Evolutionary conservation across 2,888 invertebrate species (phyloP).

Genomic region (Eucera pruinosa): DNA sequence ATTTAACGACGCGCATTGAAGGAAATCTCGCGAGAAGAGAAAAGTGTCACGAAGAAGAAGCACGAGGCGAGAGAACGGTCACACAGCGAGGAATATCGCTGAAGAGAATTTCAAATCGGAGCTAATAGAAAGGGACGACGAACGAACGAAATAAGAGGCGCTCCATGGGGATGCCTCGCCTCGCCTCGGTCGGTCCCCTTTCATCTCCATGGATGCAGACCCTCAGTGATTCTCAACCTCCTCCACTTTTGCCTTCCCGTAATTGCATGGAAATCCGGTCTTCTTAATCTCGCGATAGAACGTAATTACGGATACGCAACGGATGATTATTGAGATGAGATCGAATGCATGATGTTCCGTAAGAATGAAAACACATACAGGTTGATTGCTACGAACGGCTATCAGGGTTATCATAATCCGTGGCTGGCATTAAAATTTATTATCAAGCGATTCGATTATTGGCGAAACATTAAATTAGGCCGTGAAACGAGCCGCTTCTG

Average conservation of each 20-base stretch:
- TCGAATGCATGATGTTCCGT: not conserved
- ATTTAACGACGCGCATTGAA: slow-evolving; percentile 31
- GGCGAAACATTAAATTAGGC: slow-evolving; percentile 19
- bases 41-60: not conserved
- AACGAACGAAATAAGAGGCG: slow-evolving; percentile 52
- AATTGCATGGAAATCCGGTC: slow-evolving; percentile 52
- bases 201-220: slow-evolving; percentile 65
- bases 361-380: not conserved
- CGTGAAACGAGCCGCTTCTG: not conserved
- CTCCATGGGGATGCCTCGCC: slow-evolving; percentile 44
- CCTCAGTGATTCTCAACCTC: slow-evolving; percentile 66
- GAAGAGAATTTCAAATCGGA: slow-evolving; percentile 56
- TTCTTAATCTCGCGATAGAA: slow-evolving; percentile 11
- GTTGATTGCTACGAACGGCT: slow-evolving; percentile 14
- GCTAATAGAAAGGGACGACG: slow-evolving; percentile 56
- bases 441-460: slow-evolving; percentile 30
- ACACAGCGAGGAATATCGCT: slow-evolving; percentile 35
- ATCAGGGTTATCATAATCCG: not conserved
- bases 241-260: slow-evolving; percentile 30
- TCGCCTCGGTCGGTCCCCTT: slow-evolving; percentile 55
- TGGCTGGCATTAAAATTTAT: slow-evolving; percentile 22
- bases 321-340: slow-evolving; percentile 2
- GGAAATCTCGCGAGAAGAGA: not conserved
- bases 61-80: not conserved
- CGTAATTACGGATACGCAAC: slow-evolving; percentile 19